Conservation (phyloP, 2,113 vertebrate species). For the Gopherus evgoodei region DNA sequence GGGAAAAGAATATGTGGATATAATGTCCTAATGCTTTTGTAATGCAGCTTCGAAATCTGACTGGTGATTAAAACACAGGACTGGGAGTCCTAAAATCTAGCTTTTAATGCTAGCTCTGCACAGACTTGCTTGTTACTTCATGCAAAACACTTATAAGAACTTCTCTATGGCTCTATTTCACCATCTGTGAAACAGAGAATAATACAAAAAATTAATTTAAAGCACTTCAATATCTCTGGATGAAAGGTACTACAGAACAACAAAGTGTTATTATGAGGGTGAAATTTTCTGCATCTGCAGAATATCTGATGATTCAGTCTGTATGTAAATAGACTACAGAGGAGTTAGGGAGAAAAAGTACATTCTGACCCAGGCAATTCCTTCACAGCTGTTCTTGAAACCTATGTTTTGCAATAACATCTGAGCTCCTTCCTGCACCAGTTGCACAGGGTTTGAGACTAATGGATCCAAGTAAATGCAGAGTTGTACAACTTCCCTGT, state of each 20-base stretch:
- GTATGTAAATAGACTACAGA: neutral
- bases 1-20: neutral
- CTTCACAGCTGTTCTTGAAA: neutral
- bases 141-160: neutral
- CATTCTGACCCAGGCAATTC: neutral
- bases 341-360: accelerated
- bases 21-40: neutral
- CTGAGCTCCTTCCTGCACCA: neutral
- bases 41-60: neutral
- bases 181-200: neutral
- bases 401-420: neutral
- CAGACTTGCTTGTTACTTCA: neutral
- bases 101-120: conserved; percentile 11
- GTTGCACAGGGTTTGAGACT: neutral
- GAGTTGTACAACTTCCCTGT: neutral
- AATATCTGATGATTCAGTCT: neutral
- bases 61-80: conserved; percentile 1
- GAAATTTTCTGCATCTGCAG: neutral
- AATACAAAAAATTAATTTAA: too few species aligned
- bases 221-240: neutral
- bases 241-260: neutral
- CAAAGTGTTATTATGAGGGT: neutral
- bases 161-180: neutral
- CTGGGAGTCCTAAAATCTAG: conserved; percentile 15
- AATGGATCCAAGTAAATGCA: neutral